phyloP scores from a whole-genome alignment of 2,888 invertebrate species.

The Drosophila paranaensis region DNA sequence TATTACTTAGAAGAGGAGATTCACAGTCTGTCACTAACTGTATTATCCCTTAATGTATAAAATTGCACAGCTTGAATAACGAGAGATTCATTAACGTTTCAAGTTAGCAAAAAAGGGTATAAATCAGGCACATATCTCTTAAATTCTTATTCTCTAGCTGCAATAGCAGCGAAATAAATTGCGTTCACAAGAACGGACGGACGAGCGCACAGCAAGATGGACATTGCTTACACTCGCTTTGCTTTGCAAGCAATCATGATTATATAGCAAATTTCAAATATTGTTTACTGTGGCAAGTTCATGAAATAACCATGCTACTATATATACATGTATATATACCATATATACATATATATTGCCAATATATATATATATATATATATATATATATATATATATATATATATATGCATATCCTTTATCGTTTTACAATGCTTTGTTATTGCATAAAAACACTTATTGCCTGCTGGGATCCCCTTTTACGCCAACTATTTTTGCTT shows the following conservation, averaged over 20 bases:
- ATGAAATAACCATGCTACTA: neutral
- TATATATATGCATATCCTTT: neutral
- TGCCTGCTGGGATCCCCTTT: constrained; percentile 29
- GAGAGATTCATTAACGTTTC: neutral
- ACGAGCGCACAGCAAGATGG: neutral
- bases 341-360: too few species aligned
- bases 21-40: too few species aligned
- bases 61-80: too few species aligned
- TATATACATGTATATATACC: too few species aligned
- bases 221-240: neutral
- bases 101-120: neutral
- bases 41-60: too few species aligned
- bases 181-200: neutral
- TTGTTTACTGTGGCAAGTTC: neutral
- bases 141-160: neutral
- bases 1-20: too few species aligned
- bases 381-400: neutral
- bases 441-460: neutral
- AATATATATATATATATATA: neutral
- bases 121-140: neutral
- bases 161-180: neutral
- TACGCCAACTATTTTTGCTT: neutral
- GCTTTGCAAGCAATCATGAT: neutral
- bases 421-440: constrained; percentile 1
- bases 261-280: neutral